These are phyloP conservation scores for Allolobophora icterica DNA, from an alignment of 2,888 invertebrate species.

Conservation along the genomic window DNA sequence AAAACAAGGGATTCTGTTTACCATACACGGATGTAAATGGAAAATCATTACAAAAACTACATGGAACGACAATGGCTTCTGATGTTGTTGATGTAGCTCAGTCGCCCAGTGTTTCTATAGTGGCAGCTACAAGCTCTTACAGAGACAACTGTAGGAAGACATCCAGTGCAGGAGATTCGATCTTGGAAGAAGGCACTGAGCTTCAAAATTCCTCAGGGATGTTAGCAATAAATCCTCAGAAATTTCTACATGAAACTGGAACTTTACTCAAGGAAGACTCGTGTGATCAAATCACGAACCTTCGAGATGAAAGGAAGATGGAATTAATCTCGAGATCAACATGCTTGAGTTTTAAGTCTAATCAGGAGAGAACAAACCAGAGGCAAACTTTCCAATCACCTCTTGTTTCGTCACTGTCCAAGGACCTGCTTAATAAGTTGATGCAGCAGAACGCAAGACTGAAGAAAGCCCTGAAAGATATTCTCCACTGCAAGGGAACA, in stretches of 20 bases:
- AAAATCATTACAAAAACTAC: neutral
- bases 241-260: neutral
- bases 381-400: neutral
- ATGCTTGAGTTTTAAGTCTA: neutral
- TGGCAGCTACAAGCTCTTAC: neutral
- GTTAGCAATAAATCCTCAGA: neutral
- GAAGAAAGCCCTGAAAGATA: neutral
- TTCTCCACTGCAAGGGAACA: neutral
- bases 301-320: neutral
- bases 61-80: neutral
- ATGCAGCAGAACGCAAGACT: neutral
- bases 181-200: neutral
- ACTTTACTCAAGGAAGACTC: neutral
- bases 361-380: neutral
- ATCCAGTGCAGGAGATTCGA: neutral
- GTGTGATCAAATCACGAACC: neutral
- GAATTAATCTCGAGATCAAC: neutral
- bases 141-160: neutral
- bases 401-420: neutral
- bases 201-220: neutral
- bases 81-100: neutral
- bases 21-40: neutral
- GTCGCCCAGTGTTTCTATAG: neutral
- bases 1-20: conserved; percentile 17
- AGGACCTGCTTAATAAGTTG: neutral